These are phyloP conservation scores for Iselma pallidipennis DNA, from an alignment of 2,888 invertebrate species.

Conservation along the genomic window DNA sequence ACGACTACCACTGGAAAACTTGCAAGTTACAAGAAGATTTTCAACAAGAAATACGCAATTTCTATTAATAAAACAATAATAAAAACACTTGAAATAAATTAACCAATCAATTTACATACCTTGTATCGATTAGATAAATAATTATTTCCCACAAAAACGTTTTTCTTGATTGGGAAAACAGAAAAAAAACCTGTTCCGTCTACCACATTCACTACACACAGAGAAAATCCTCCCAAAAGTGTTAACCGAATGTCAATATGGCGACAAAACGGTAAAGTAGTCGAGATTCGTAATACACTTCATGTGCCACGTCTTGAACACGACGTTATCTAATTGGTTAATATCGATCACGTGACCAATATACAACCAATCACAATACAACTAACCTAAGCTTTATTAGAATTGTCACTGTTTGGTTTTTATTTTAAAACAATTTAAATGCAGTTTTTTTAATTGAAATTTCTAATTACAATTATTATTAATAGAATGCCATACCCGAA, in stretches of 20 bases:
- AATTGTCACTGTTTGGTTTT: constrained; percentile 21
- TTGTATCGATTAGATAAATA: constrained; percentile 59
- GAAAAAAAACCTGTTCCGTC: background rate
- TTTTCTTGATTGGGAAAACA: too few relatives aligned
- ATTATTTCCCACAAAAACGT: too few relatives aligned
- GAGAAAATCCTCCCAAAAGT: constrained; percentile 68
- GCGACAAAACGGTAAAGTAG: constrained; percentile 65
- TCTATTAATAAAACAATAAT: background rate
- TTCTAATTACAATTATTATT: constrained; percentile 2
- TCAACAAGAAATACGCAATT: constrained; percentile 35
- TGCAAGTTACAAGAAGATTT: background rate
- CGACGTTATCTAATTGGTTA: constrained; percentile 39
- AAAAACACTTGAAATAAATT: background rate
- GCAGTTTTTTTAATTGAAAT: background rate
- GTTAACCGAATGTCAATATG: constrained; percentile 81
- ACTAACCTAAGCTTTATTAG: constrained; percentile 20
- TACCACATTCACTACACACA: constrained; percentile 63
- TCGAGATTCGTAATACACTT: constrained; percentile 74
- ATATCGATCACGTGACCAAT: constrained; percentile 40
- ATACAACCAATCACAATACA: constrained; percentile 34
- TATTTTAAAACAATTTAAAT: background rate
- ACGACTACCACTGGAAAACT: constrained; percentile 41
- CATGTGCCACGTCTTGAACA: constrained; percentile 75
- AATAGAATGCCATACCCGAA: constrained; percentile 47
- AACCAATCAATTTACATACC: constrained; percentile 54